These are phyloP conservation scores for Augochlora pura DNA, from an alignment of 1,140 invertebrate genomes.

Conservation along the genomic window DNA sequence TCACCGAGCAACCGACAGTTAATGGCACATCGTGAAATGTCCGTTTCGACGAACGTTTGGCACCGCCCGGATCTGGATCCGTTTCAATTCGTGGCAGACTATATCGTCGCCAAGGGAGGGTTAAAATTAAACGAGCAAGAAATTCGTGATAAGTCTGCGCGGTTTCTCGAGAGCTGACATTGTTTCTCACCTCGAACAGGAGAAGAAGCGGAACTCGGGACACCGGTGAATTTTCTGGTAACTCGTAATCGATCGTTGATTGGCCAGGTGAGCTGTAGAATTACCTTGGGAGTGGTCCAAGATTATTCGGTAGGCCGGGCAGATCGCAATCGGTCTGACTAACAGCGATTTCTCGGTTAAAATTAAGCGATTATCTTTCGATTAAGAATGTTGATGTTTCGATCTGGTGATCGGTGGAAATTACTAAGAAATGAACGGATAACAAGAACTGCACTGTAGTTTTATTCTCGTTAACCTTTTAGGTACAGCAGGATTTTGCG, in stretches of 20 bases:
- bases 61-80: not conserved
- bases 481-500: too few species aligned
- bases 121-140: slow-evolving; percentile 17
- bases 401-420: too few species aligned
- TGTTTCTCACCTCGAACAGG: too few species aligned
- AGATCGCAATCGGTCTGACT: too few species aligned
- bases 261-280: not conserved
- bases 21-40: not conserved
- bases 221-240: not conserved
- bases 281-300: too few species aligned
- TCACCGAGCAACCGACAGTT: not conserved
- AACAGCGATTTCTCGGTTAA: too few species aligned
- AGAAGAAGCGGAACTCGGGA: not conserved
- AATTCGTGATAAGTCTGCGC: not conserved
- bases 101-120: not conserved
- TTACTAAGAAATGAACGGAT: too few species aligned
- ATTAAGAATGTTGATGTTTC: too few species aligned
- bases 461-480: too few species aligned
- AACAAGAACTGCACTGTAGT: too few species aligned
- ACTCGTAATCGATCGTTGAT: not conserved
- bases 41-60: slow-evolving; percentile 5
- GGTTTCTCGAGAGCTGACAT: not conserved
- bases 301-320: too few species aligned
- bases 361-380: too few species aligned
- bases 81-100: slow-evolving; percentile 9